A percentile compares a stretch with the other conserved stretches of the same genome.
phyloP scores from a whole-genome alignment of 2,888 invertebrate species.

The Drosophila maculinotata region DNA sequence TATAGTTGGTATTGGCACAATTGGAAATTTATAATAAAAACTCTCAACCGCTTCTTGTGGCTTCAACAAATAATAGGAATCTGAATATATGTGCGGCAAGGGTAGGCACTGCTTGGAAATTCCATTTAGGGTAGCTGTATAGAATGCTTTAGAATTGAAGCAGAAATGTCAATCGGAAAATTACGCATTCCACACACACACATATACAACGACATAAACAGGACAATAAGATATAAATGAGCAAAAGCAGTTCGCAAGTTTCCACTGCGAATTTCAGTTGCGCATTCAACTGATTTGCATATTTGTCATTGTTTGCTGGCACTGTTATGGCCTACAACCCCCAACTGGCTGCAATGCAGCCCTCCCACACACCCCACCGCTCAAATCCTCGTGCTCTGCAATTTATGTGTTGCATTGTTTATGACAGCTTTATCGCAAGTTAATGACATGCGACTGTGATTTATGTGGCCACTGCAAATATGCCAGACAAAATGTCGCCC shows the following conservation, averaged over 20 bases:
- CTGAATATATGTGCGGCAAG: no score
- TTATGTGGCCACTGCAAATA: slow-evolving; percentile 55
- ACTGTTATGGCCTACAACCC: slow-evolving; percentile 27
- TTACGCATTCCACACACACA: not conserved
- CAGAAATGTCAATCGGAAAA: not conserved
- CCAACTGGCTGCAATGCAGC: not conserved
- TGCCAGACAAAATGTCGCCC: slow-evolving; percentile 30
- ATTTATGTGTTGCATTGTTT: slow-evolving; percentile 79
- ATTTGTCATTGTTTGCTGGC: slow-evolving; percentile 62
- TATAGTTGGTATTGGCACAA: no score
- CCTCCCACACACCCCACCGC: not conserved
- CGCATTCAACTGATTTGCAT: slow-evolving; percentile 67
- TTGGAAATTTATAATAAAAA: no score
- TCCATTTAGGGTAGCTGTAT: not conserved
- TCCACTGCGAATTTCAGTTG: slow-evolving; percentile 27
- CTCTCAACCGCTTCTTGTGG: no score
- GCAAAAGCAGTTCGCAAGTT: slow-evolving; percentile 32
- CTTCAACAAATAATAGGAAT: no score
- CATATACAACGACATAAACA: not conserved
- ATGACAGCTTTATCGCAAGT: slow-evolving; percentile 78
- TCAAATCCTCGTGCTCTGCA: slow-evolving; percentile 14
- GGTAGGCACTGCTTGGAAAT: not conserved
- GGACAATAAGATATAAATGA: slow-evolving; percentile 39
- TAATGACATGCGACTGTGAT: slow-evolving; percentile 74
- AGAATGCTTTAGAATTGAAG: not conserved